phyloP scores from a whole-genome alignment of 2,888 invertebrate species.

The Slavum lentiscoides region DNA sequence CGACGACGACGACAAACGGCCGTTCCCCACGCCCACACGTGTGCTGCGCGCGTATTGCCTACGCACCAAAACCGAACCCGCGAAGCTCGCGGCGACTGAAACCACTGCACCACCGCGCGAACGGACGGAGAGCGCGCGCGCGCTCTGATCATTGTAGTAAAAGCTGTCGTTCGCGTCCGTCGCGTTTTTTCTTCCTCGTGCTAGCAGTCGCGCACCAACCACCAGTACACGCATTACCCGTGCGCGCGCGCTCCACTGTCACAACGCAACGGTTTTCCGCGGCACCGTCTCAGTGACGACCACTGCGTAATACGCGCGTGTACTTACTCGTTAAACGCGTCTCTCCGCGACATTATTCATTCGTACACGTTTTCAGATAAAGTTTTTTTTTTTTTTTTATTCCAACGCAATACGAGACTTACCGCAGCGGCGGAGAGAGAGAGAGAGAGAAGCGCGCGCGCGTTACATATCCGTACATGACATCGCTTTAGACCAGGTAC shows the following conservation, averaged over 20 bases:
- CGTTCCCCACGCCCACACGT: slow-evolving; percentile 18
- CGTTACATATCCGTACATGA: slow-evolving; percentile 27
- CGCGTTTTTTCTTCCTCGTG: not conserved
- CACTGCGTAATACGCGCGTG: no score
- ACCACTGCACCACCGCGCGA: slow-evolving; percentile 11
- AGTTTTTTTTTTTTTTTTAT: not conserved
- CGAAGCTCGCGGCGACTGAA: not conserved
- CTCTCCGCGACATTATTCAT: no score
- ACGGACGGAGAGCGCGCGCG: not conserved
- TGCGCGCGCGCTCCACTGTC: not conserved
- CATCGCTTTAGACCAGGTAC: slow-evolving; percentile 34
- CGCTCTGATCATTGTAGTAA: not conserved
- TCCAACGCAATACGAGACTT: not conserved
- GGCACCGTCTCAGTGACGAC: not conserved
- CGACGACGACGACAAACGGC: not conserved
- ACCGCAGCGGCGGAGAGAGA: not conserved
- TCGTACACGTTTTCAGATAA: not conserved
- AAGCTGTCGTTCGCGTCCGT: slow-evolving; percentile 21
- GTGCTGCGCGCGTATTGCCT: not conserved
- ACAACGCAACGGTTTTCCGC: not conserved
- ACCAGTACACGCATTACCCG: not conserved
- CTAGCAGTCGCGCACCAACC: not conserved
- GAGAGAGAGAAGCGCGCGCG: not conserved
- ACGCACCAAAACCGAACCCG: slow-evolving; percentile 23
- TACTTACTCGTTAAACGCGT: no score